Evolutionary conservation across 2,888 invertebrate genomes (phyloP).

Genomic region (Pollenia griseotomentosa): DNA sequence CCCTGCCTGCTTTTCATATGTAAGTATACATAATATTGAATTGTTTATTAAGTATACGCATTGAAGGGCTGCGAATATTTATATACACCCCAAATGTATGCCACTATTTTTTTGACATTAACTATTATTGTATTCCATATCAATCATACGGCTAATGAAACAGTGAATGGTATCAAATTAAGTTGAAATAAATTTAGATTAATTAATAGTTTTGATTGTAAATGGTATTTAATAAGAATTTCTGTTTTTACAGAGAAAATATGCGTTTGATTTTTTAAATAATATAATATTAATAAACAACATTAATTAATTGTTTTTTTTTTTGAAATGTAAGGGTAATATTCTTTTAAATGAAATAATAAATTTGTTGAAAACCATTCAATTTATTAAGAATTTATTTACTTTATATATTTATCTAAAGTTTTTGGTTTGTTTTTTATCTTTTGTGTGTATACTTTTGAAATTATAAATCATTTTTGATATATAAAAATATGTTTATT

Average conservation of each 20-base stretch:
- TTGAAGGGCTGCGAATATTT: neutral
- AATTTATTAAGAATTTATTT: neutral
- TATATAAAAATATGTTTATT: conserved; percentile 64
- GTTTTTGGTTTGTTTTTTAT: conserved; percentile 1
- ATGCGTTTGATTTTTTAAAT: neutral
- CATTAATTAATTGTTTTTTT: neutral
- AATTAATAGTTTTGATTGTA: neutral
- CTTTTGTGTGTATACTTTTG: neutral
- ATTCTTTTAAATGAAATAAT: too few relatives aligned
- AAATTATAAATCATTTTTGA: conserved; percentile 50
- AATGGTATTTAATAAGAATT: neutral
- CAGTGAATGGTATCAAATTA: neutral
- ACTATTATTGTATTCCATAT: neutral
- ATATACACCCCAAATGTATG: neutral
- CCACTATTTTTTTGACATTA: neutral
- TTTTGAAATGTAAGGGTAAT: neutral
- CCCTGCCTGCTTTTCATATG: neutral
- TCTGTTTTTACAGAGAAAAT: neutral
- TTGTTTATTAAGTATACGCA: neutral
- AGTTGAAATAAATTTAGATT: neutral
- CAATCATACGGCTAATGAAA: neutral
- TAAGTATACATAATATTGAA: neutral
- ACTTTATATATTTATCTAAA: neutral
- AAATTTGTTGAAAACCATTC: neutral
- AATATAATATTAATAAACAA: neutral